These are phyloP conservation scores for Drosophila birchii DNA, from an alignment of 2,888 invertebrate species.

Conservation along the genomic window DNA sequence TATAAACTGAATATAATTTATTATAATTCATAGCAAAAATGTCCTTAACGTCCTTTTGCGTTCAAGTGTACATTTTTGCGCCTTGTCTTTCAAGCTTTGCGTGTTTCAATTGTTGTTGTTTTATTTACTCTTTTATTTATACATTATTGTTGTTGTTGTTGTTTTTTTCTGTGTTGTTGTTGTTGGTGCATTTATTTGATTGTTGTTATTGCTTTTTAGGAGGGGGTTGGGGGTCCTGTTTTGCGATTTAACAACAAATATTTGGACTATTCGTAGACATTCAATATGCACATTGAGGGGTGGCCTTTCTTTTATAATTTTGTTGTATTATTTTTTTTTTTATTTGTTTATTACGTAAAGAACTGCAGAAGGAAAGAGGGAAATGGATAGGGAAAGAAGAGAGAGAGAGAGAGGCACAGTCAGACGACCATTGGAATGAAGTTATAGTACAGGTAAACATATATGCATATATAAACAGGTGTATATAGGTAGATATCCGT, in stretches of 20 bases:
- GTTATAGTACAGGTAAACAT: conserved; percentile 46
- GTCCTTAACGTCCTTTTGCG: no score
- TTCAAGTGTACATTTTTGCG: conserved; percentile 43
- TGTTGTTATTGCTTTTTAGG: conserved; percentile 21
- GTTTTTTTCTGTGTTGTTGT: no score
- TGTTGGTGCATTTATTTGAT: conserved; percentile 2
- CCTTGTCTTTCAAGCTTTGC: conserved; percentile 53
- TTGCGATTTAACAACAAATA: conserved; percentile 51
- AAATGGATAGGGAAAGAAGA: background rate
- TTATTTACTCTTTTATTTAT: conserved; percentile 9
- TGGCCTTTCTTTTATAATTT: conserved; percentile 7
- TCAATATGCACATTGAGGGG: conserved; percentile 19
- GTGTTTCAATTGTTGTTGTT: conserved; percentile 40
- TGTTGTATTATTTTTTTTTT: background rate
- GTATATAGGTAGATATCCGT: conserved; percentile 12
- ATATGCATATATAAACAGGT: conserved; percentile 16
- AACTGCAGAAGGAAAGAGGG: conserved; percentile 26
- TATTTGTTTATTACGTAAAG: conserved; percentile 8
- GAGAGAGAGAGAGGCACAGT: conserved; percentile 8
- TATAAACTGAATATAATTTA: no score
- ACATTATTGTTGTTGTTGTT: background rate
- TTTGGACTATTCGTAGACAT: conserved; percentile 65
- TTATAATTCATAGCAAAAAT: no score
- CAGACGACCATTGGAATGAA: conserved; percentile 65
- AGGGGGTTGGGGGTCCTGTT: conserved; percentile 1